Evolutionary conservation across 2,797 vertebrate species (phyloP), one percentile per base, ranked within the genome.

Genomic region (Falco peregrinus): DNA sequence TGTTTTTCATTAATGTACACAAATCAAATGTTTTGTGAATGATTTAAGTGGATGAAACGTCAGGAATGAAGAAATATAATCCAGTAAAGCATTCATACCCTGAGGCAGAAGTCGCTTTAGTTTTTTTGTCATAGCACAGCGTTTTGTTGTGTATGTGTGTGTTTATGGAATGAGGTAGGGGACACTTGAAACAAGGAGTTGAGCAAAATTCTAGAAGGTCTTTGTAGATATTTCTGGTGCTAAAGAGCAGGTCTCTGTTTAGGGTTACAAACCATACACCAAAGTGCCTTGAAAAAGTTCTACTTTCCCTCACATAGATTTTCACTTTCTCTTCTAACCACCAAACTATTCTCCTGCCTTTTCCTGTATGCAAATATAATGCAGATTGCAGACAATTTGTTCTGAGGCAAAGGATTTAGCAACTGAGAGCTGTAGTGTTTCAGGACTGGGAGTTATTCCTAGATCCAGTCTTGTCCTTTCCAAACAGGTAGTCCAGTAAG

Each of bases 21-120:
- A 93, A 97, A 97, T 97, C 92, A 93, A 95, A 97, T 85, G 64
- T 96, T 97, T 98, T 97, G 71, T 93, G 97, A 97, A 91, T 3
- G 1, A 93, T 96, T 84, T 93, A 94, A 97, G 80, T 96, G 95
- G 87, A 96, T 95, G 95, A 97, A 94, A 97, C 10, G 16, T 92
- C 83, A 93, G 75, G 95, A 97, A 96, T 76, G 92, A 96, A 96
- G 95, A 80, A 96, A 95, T 93, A 96, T 89, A 96, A 96, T 90
- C 79, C 74, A 89, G 90, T 79, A 95, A 97, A 95, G 77, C 89
- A 95, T 95, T 81, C 93, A 93, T 96, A 90, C 78, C 97, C 97
- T 94, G 87, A 96, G 92, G 96, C 94, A 90, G 50, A 94, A 94
- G 74, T 79, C 74, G 10, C 90, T 95, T 94, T 63, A 65, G 41